Conservation (phyloP, 1,140 invertebrate genomes). For the Olivierus martensii region DNA sequence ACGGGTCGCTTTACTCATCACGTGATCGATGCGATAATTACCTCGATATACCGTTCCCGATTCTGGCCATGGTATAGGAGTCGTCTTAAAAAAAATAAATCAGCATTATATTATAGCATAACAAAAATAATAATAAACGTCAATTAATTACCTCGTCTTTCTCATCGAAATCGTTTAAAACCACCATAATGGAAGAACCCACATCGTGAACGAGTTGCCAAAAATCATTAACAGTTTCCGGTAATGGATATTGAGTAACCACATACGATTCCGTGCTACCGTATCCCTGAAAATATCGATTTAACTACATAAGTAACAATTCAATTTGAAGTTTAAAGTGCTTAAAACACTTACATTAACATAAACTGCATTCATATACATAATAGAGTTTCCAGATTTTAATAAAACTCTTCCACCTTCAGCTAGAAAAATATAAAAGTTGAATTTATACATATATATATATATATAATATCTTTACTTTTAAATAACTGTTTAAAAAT, state of each 20-base stretch:
- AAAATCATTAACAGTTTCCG: slow-evolving; percentile 15
- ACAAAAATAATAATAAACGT: not conserved
- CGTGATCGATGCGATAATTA: slow-evolving; percentile 7
- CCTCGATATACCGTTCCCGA: slow-evolving; percentile 11
- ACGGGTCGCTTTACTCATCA: not conserved
- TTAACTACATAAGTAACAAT: slow-evolving; percentile 1
- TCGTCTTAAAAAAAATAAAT: slow-evolving; percentile 7
- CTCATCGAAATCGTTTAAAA: slow-evolving; percentile 19
- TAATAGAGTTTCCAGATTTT: slow-evolving; percentile 9
- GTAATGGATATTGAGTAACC: slow-evolving; percentile 29
- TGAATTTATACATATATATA: too few species aligned
- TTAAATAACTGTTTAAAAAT: too few species aligned
- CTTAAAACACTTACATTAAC: slow-evolving; percentile 14
- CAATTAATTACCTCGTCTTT: slow-evolving; percentile 12
- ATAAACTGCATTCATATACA: slow-evolving; percentile 22
- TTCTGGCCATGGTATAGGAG: slow-evolving; percentile 9
- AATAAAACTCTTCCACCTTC: slow-evolving; percentile 12
- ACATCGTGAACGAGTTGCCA: slow-evolving; percentile 16
- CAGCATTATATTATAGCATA: not conserved
- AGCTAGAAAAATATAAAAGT: slow-evolving; percentile 3
- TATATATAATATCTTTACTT: too few species aligned
- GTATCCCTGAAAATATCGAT: slow-evolving; percentile 26
- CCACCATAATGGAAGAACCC: slow-evolving; percentile 5
- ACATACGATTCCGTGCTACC: slow-evolving; percentile 30
- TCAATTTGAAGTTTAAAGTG: not conserved